Base-by-base conservation (phyloP, 2,113 vertebrate species). In the Perognathus longimembris region DNA sequence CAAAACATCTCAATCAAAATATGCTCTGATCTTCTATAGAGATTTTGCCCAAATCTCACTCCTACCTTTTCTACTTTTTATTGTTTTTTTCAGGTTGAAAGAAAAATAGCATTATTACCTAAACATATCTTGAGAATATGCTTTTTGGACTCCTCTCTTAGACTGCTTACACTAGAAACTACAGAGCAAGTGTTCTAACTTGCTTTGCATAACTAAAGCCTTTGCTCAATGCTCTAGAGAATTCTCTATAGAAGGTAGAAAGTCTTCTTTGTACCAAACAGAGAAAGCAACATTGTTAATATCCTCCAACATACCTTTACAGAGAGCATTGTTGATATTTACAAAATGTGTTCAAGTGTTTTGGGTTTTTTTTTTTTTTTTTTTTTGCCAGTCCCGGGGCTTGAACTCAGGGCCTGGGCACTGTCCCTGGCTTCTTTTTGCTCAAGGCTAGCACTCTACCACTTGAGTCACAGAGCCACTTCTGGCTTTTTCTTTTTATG, bases 261-360 rank as follows among this genome's bases (percentile, higher is more conserved):
- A 45, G 32, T 18, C 24, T 20, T 54, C 26, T 1, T 70, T 71
- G 77, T 26, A 24, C 6, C 71, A n/a, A 21, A 30, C 20, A 81
- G 20, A 67, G 40, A 81, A 93, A 71, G 38, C 38, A 83, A 67
- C 12, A 18, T 38, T 69, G 32, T 67, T 50, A 38, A 3, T 38
- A 64, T 73, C 18, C 20, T 59, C 34, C 10, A 34, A 28, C 70
- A 70, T n/a, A 6, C 76, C 7, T 57, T 57, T 71, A 40, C 32
- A 85, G 90, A 70, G 34, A 0, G 85, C 75, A 78, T 45, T 45
- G 45, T 17, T 57, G 3, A 42, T 64, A 45, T n/a, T 75, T 50
- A 74, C n/a, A 63, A 14, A 17, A 50, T 85, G 74, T 61, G 95
- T 95, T 81, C 50, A 82, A 75, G n/a, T n/a, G n/a, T n/a, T n/a